Evolutionary conservation across 2,888 invertebrate species (phyloP), one percentile per base, ranked within the genome.

Genomic region (Drosophila kuntzei): DNA sequence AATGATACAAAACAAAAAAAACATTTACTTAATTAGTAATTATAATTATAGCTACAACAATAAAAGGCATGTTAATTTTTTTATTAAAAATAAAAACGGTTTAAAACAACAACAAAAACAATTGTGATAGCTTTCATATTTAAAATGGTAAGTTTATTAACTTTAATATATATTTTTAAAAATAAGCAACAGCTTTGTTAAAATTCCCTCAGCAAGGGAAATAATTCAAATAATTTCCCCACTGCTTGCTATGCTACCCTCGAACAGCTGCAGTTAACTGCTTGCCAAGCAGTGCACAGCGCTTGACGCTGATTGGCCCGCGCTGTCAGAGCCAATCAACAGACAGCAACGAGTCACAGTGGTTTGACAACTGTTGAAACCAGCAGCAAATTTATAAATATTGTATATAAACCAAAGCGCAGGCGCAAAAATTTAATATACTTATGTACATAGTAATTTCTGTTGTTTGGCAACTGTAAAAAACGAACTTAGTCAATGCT

Each of bases 11-110:
- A 69, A 58, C 66, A 68, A 67, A 77, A 71, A 75, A 72, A 81
- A 80, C 79, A 80, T 87, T 89, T 87, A 87, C 82, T 84, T 83
- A 83, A 87, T 80, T 86, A 87, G 72, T 85, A 78, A 82, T 85
- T 82, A 79, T 72, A 80, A 75, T 62, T 64, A 74, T 71, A 75
- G 62, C 60, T 54, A 77, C 67, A 67, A 77, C 64, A 75, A 76
- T 72, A 85, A 77, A 79, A 84, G 79, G 80, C 80, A 80, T 87
- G 86, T 86, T 86, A 87, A 79, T 88, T 89, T 87, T 76, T 87
- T 86, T 79, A 18, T 34, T n/a, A 79, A 85, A 79, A 88, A 87
- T 87, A 87, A 75, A 88, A 83, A 80, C 64, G 77, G 84, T 88
- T 87, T 77, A 77, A 84, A 87, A 79, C 71, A 86, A 68, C 50